These are phyloP conservation scores for Nomada hirtipes DNA, from an alignment of 2,888 invertebrate genomes.

Conservation along the genomic window DNA sequence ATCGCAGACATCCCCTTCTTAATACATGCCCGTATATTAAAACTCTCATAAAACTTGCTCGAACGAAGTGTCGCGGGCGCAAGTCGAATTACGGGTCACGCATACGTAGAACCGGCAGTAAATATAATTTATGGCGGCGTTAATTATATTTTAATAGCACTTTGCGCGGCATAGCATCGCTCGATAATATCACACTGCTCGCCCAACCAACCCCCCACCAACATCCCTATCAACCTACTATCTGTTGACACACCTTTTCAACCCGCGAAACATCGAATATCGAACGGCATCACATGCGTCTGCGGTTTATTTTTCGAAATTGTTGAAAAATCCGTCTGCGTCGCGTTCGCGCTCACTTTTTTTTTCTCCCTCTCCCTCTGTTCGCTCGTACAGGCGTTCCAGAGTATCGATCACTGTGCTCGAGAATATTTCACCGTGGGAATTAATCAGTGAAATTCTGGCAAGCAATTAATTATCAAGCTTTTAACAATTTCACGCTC, in stretches of 20 bases:
- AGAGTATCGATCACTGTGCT: neutral
- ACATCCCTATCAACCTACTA: neutral
- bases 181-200: constrained; percentile 40
- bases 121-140: constrained; percentile 57
- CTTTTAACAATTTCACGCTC: constrained; percentile 28
- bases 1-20: constrained; percentile 42
- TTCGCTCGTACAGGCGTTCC: neutral
- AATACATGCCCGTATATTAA: constrained; percentile 50
- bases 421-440: constrained; percentile 21
- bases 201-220: neutral
- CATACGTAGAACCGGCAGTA: constrained; percentile 35
- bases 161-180: constrained; percentile 30
- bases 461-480: constrained; percentile 31
- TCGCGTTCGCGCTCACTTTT: neutral
- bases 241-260: constrained; percentile 34
- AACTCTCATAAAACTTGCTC: constrained; percentile 38
- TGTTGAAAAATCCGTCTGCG: constrained; percentile 5
- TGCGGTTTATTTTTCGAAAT: constrained; percentile 11
- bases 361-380: too few species aligned
- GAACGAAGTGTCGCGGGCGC: neutral
- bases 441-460: constrained; percentile 27
- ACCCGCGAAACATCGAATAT: constrained; percentile 27
- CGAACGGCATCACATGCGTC: constrained; percentile 5
- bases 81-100: constrained; percentile 45
- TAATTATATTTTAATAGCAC: constrained; percentile 62